These are phyloP conservation scores for Hydraecia micacea DNA, from an alignment of 2,888 invertebrate genomes.

Conservation along the genomic window DNA sequence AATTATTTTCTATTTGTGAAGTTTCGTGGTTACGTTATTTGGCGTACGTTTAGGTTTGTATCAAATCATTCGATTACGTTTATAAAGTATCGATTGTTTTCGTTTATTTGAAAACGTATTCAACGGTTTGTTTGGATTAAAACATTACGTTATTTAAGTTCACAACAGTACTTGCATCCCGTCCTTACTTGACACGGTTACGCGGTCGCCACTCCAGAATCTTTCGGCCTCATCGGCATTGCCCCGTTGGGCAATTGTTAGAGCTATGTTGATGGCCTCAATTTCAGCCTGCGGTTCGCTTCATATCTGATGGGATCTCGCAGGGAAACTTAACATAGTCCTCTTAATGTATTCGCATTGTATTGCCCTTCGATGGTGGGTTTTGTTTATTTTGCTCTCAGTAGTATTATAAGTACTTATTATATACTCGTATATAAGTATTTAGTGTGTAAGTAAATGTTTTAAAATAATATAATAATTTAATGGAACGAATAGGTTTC, in stretches of 20 bases:
- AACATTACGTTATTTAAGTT: background rate
- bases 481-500: conserved; percentile 22
- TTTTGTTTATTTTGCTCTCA: conserved; percentile 1
- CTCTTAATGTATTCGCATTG: background rate
- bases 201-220: background rate
- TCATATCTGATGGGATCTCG: background rate
- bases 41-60: background rate
- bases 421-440: background rate
- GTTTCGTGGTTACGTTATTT: background rate
- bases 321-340: background rate
- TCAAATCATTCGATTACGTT: background rate
- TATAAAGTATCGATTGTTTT: background rate
- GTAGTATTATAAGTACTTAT: background rate
- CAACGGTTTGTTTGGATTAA: background rate
- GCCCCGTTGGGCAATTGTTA: background rate
- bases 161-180: background rate
- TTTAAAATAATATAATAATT: background rate
- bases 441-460: background rate
- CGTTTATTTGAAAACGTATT: background rate
- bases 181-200: background rate
- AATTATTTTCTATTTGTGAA: background rate
- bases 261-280: background rate
- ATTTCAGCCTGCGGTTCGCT: background rate
- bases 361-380: background rate
- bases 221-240: background rate